phyloP scores from a whole-genome alignment of 2,113 vertebrate genomes.

The Zonotrichia leucophrys region DNA sequence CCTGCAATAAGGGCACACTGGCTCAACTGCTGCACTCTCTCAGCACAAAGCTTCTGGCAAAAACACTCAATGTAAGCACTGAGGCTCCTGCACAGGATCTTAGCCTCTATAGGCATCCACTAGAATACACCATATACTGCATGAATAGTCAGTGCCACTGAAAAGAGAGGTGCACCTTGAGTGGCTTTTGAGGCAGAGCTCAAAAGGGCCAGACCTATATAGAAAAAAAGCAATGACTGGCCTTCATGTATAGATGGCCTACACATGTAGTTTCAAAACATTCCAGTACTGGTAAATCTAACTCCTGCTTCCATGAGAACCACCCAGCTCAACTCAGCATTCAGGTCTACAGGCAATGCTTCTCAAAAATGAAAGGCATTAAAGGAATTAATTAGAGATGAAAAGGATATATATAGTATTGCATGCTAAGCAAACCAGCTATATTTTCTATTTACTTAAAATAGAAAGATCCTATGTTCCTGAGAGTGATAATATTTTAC shows the following conservation, averaged over 20 bases:
- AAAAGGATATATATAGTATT: background rate
- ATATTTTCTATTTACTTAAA: slow-evolving; percentile 25
- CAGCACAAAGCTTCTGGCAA: background rate
- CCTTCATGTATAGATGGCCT: background rate
- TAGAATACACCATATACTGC: background rate
- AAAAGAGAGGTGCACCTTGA: background rate
- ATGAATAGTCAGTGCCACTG: background rate
- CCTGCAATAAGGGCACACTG: background rate
- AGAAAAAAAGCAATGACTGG: background rate
- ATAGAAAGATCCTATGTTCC: background rate
- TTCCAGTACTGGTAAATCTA: background rate
- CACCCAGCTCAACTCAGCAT: background rate
- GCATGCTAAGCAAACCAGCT: background rate
- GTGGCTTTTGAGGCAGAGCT: background rate
- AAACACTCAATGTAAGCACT: background rate
- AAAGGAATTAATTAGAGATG: slow-evolving; percentile 5
- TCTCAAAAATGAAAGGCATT: background rate
- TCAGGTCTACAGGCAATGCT: accelerated
- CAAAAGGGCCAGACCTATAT: background rate
- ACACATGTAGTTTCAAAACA: background rate
- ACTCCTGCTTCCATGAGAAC: background rate
- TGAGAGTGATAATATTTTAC: background rate
- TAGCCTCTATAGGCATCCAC: background rate
- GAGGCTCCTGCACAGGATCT: background rate
- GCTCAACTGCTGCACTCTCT: background rate